Evolutionary conservation across 35 echinoderm and acorn worm species (phyloP), one percentile per base, ranked within the genome.

Genomic region (Stichopus chloronotus): DNA sequence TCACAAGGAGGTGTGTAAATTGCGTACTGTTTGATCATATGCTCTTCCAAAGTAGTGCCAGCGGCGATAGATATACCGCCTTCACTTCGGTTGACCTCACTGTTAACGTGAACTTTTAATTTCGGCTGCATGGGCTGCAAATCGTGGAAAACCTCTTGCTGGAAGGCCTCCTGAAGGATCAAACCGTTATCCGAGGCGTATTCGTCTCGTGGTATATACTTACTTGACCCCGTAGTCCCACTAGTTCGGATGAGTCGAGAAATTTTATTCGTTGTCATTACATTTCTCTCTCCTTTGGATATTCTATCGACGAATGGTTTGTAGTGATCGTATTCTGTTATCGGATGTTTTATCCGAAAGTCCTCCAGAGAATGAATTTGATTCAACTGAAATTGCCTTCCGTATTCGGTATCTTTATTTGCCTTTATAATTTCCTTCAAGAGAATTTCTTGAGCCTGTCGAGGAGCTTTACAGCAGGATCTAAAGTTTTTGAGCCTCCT

Each of bases 341-440:
- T 57, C 3, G 95, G 90, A 88, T 96, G 95, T 52, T 78, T 91
- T n/a, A 90, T 68, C 4, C 90, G 93, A 60, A 96, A 61, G 5
- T 88, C 83, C 11, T 92, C 86, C 53, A 96, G 53, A 8, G 89
- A 94, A 1, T 22, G 13, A 4, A 96, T 96, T 52, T 83, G 82
- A 17, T 43, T 56, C 7, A 96, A 74, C 16, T 76, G 25, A 60
- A 94, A 84, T 17, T 82, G 54, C 8, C 79, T 24, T 11, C 93
- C 95, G 55, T 96, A 96, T 24, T 92, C 95, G 16, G 95, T 96
- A 57, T 91, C 57, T 79, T 81, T 78, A 68, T 96, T 92, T 86
- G 55, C 24, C 56, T 86, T 88, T 0, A 92, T 72, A 53, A 96
- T 87, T 54, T 92, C 57, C 22, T 69, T 79, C 19, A 94, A 63